These are phyloP conservation scores for Busseola fusca DNA, from an alignment of 2,888 invertebrate species.

Conservation along the genomic window DNA sequence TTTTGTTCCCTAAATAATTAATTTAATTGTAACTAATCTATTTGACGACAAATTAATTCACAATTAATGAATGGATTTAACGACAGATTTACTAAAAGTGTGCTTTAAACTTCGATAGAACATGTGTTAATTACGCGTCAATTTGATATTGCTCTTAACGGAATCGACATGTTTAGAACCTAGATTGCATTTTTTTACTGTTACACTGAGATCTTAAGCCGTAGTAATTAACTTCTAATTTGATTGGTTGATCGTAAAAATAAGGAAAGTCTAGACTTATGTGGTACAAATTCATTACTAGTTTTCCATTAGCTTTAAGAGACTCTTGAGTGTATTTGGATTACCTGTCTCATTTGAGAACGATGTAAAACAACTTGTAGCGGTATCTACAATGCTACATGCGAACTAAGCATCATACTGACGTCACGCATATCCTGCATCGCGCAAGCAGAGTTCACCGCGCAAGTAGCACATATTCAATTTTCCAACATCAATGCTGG, in stretches of 20 bases:
- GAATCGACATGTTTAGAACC: slow-evolving; percentile 56
- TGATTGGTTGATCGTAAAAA: slow-evolving; percentile 41
- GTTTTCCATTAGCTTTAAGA: slow-evolving; percentile 25
- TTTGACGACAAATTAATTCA: slow-evolving; percentile 15
- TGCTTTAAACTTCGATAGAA: slow-evolving; percentile 28
- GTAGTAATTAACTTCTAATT: slow-evolving; percentile 49
- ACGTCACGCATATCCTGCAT: too few relatives aligned
- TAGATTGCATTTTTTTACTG: slow-evolving; percentile 52
- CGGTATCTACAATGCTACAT: too few relatives aligned
- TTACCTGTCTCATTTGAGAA: background rate
- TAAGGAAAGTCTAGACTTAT: slow-evolving; percentile 22
- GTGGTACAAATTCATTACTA: slow-evolving; percentile 17
- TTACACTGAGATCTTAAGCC: slow-evolving; percentile 51
- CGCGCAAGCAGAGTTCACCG: too few relatives aligned
- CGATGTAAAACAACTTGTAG: background rate
- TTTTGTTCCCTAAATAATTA: background rate
- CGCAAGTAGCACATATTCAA: too few relatives aligned
- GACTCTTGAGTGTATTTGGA: too few relatives aligned
- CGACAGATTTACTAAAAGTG: slow-evolving; percentile 33
- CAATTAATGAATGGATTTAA: slow-evolving; percentile 22
- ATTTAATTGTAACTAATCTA: slow-evolving; percentile 2
- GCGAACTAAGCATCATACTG: too few relatives aligned
- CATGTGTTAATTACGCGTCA: slow-evolving; percentile 38
- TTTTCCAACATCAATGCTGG: too few relatives aligned
- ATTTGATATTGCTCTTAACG: slow-evolving; percentile 50